A percentile compares a stretch with the other conserved stretches of the same genome.
phyloP scores from a whole-genome alignment of 23 tunicate genomes.

The Trididemnum clinides region DNA sequence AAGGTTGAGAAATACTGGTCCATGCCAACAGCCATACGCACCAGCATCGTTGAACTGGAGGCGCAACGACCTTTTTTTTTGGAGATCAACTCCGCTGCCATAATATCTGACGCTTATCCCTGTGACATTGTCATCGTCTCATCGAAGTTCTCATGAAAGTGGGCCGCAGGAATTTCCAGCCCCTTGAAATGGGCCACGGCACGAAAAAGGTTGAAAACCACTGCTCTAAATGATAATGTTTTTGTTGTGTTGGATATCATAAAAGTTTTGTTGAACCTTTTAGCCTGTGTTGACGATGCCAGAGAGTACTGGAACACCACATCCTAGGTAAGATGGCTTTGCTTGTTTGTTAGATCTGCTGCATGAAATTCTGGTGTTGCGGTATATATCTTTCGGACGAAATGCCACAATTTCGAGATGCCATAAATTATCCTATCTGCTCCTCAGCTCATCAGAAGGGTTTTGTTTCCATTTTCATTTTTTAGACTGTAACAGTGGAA shows the following conservation, averaged over 20 bases:
- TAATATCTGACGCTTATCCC: too few relatives aligned
- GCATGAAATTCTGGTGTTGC: not conserved
- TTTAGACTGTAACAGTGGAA: not conserved
- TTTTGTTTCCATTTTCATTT: not conserved
- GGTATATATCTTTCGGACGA: too few relatives aligned
- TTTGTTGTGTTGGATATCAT: not conserved
- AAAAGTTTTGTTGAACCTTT: not conserved
- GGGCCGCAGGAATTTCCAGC: not conserved
- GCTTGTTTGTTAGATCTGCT: not conserved
- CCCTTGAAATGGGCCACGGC: not conserved
- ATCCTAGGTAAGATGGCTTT: slow-evolving; percentile 39
- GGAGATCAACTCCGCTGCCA: too few relatives aligned
- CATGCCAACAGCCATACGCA: too few relatives aligned
- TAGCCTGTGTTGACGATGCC: slow-evolving; percentile 85
- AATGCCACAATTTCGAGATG: not conserved
- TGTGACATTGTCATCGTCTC: too few relatives aligned
- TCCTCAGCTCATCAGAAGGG: not conserved
- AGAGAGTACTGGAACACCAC: slow-evolving; percentile 56
- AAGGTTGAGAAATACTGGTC: too few relatives aligned
- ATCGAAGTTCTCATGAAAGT: too few relatives aligned
- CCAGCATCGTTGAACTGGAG: too few relatives aligned
- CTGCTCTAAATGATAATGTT: not conserved
- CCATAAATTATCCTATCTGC: not conserved
- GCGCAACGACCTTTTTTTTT: too few relatives aligned
- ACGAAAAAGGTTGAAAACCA: too few relatives aligned